A percentile compares a stretch with the other conserved stretches of the same genome.
Conservation (phyloP, 2,797 vertebrate species). For the Myotis planiceps region DNA sequence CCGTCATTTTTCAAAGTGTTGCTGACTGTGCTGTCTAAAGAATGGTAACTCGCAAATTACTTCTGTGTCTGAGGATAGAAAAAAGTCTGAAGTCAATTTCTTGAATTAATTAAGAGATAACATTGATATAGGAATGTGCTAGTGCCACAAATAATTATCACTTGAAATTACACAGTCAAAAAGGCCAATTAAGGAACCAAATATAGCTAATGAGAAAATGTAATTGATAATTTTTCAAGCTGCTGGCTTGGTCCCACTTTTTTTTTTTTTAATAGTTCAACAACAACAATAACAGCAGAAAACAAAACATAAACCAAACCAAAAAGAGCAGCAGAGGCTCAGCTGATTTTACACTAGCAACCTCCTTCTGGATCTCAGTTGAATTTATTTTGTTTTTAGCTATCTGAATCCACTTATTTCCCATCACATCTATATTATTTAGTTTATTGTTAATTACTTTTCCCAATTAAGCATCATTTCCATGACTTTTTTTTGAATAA, state of each 20-base stretch:
- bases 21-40: constrained; percentile 42
- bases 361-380: background rate
- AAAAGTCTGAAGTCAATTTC: constrained; percentile 75
- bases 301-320: background rate
- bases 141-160: constrained; percentile 84
- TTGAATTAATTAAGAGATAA: constrained; percentile 85
- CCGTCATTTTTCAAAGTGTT: constrained; percentile 69
- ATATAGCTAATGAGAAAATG: constrained; percentile 84
- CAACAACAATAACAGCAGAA: background rate
- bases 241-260: constrained; percentile 55
- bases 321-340: background rate
- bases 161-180: constrained; percentile 81
- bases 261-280: constrained; percentile 41
- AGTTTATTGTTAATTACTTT: background rate
- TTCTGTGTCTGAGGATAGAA: constrained; percentile 59
- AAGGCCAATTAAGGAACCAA: constrained; percentile 81
- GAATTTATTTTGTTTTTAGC: constrained; percentile 2
- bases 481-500: background rate
- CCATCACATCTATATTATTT: background rate
- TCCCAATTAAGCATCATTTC: background rate
- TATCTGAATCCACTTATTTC: background rate
- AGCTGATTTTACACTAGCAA: background rate
- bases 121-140: constrained; percentile 79
- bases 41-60: constrained; percentile 67
- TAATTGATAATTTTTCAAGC: constrained; percentile 84